Base-by-base conservation (phyloP, 2,797 vertebrate genomes). In the Pseudomugil gertrudae region DNA sequence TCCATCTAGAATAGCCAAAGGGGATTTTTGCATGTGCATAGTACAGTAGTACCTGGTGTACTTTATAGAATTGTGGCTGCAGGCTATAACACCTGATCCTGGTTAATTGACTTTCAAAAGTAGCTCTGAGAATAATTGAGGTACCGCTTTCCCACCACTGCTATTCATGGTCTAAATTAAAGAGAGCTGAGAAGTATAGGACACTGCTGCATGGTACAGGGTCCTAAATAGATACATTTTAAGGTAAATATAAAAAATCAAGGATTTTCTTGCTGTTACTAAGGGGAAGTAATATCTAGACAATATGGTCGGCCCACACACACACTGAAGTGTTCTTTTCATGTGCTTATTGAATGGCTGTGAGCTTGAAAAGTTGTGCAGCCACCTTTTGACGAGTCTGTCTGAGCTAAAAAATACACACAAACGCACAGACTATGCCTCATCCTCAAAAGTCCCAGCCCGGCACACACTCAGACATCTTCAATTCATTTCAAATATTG, bases 101-200 rank as follows among this genome's bases (percentile, higher is more conserved):
- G 40, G 64, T 67, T 92, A 92, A 93, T 93, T 93, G 84, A 80
- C 81, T 84, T 85, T 75, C 66, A 82, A 51, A 81, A 83, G 83
- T 89, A 79, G 43, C 69, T 78, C 63, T 87, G 84, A 84, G 87
- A 93, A 83, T 30, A 72, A 72, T 11, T 43, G 19, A 8, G 23
- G 43, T 30, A 1, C 26, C 24, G 35, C 36, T 74, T 89, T 90
- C 87, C 67, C 89, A 91, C 54, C 61, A 61, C 51, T 56, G 4
- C 63, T 57, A 32, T 21, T 24, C 55, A 5, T 17, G 29, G 36
- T 51, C 51, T 21, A 62, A 68, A 65, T 9, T 10, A 47, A 56
- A 38, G 36, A 54, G 23, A 51, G 14, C 13, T 2, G n/a, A 26
- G 3, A 50, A 63, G 26, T 33, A 4, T 6, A n/a, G 51, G 13